Percentiles rank a stretch among this genome's conserved stretches.
Evolutionary conservation across 2,797 vertebrate species (phyloP).

Genomic region (Xiphorhynchus erythropygius): DNA sequence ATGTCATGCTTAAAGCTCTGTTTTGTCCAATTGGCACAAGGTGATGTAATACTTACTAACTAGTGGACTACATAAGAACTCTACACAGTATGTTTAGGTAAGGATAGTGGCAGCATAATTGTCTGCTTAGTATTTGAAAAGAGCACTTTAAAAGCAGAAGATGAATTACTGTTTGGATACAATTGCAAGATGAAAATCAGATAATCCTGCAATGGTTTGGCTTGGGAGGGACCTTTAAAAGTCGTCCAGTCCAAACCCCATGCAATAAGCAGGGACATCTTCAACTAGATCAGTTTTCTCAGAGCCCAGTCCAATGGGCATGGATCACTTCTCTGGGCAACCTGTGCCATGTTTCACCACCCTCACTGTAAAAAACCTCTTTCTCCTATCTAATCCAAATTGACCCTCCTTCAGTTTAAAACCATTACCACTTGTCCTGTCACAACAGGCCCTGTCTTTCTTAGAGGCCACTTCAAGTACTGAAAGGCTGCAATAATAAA

Average conservation of each 20-base stretch:
- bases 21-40: background rate
- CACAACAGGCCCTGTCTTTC: background rate
- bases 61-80: background rate
- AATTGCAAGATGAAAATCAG: background rate
- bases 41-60: accelerated
- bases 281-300: background rate
- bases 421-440: background rate
- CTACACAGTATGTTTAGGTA: background rate
- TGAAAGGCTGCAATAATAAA: background rate
- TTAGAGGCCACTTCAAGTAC: background rate
- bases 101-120: background rate
- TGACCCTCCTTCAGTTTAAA: background rate
- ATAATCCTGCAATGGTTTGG: background rate
- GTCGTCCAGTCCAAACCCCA: background rate
- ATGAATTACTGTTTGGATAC: background rate
- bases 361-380: background rate
- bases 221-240: background rate
- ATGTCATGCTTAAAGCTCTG: background rate
- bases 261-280: background rate
- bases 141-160: background rate
- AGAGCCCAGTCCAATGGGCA: background rate
- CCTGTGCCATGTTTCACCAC: background rate
- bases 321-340: background rate
- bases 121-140: background rate
- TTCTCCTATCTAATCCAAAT: background rate